Evolutionary conservation across 2,797 vertebrate species (phyloP), one percentile per base, ranked within the genome.

Genomic region (Geotrypetes seraphini): DNA sequence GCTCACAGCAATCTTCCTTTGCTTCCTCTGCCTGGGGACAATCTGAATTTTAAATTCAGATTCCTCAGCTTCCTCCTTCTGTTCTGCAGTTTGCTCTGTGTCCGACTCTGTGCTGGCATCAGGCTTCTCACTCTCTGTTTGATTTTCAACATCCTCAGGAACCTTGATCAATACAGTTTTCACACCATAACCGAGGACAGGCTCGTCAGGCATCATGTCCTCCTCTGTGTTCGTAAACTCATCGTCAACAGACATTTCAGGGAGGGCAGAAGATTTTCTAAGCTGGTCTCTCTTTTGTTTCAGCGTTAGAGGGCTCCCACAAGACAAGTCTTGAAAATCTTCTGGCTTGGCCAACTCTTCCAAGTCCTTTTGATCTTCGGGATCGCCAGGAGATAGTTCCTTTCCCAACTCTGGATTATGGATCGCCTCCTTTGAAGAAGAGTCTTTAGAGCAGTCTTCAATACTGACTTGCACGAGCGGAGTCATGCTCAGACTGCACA

Each of bases 1-100:
- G 5, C 94, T 98, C 46, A 99, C 96, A 0, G 96, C 96, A 8
- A 99, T 98, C 83, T 99, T 99, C 44, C 96, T 87, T 66, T 98
- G 86, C 36, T 99, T 99, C 29, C 92, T 85, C 46, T 98, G 96
- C 12, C 96, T 80, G 24, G 94, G 96, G 26, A 99, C 89, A 10
- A 99, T 99, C 67, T 99, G 96, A 51, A 99, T 98, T 72, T 94
- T 97, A 56, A 99, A 98, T 54, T 97, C 93, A 0, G 92, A 83
- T 38, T 95, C 96, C 6, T 96, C 92, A 0, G 79, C 73, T n/a
- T 85, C 93, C 1, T 56, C 63, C 60, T 94, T 96, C 30, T 62
- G 71, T 13, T 94, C 89, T 1, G 54, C 69, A 37, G 89, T 89
- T 40, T 58, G 86, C 10, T 95, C 93, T 0, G 83, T 70, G 1